Percentiles rank a stretch among this genome's conserved stretches.
phyloP scores from a whole-genome alignment of 2,113 vertebrate genomes.

The Gorsachius goisagi region DNA sequence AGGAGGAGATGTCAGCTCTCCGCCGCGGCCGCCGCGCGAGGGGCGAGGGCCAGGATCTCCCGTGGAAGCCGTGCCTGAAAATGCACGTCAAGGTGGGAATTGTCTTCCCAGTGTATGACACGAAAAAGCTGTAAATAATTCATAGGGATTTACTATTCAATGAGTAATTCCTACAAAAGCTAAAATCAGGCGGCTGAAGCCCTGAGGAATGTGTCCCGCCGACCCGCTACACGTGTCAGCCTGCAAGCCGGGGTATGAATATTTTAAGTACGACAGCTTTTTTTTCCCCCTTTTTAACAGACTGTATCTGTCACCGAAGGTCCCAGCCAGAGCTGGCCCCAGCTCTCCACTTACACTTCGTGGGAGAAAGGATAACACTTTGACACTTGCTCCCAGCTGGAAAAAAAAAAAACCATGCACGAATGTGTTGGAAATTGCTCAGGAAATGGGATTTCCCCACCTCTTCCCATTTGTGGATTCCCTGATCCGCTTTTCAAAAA shows the following conservation, averaged over 20 bases:
- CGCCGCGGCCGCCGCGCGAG: not conserved
- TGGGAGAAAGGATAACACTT: not conserved
- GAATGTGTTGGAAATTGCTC: rapidly evolving
- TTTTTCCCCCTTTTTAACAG: not conserved
- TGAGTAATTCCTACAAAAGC: not conserved
- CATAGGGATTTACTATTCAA: constrained; percentile 24
- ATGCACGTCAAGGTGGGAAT: not conserved
- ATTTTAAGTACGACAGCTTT: not conserved
- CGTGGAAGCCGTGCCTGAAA: not conserved
- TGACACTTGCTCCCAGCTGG: not conserved
- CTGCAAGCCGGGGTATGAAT: constrained; percentile 5
- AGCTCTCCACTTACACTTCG: rapidly evolving
- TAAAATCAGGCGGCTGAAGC: not conserved
- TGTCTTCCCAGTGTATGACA: not conserved
- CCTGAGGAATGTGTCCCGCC: constrained; percentile 19
- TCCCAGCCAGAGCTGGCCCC: not conserved
- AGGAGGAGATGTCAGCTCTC: constrained; percentile 68
- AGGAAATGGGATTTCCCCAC: not conserved
- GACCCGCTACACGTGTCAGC: not conserved
- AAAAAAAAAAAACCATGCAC: not conserved
- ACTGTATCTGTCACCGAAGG: not conserved
- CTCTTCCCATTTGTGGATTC: not conserved
- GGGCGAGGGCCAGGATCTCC: not conserved
- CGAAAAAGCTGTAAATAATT: not conserved
- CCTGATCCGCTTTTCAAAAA: not conserved